Conservation (phyloP, 2,113 vertebrate genomes). For the Hyla sarda region DNA sequence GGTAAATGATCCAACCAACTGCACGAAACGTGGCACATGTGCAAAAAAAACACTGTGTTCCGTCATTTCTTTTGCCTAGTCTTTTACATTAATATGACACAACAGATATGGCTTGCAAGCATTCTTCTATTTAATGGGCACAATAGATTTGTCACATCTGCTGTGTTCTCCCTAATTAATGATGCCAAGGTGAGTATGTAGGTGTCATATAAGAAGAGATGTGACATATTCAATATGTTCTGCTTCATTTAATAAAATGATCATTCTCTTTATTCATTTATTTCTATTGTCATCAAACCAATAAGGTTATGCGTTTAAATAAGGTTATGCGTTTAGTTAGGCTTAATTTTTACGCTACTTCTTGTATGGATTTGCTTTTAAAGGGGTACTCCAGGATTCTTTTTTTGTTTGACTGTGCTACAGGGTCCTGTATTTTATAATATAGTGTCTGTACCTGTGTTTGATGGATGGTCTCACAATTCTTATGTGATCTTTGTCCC, state of each 20-base stretch:
- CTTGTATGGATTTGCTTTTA: no score
- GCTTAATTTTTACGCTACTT: no score
- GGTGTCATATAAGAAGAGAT: constrained; percentile 30
- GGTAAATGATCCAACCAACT: background rate
- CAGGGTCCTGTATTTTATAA: no score
- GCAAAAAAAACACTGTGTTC: constrained; percentile 17
- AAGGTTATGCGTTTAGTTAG: background rate
- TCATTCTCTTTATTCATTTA: constrained; percentile 22
- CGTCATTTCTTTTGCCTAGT: constrained; percentile 17
- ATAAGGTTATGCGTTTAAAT: no score
- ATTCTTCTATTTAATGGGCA: constrained; percentile 20
- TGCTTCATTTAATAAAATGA: constrained; percentile 35
- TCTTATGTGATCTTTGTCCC: no score
- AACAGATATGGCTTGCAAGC: constrained; percentile 15
- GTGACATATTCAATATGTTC: constrained; percentile 50
- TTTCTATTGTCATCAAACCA: constrained; percentile 7
- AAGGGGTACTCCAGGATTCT: no score
- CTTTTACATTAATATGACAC: constrained; percentile 16
- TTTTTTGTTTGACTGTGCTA: no score
- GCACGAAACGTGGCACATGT: constrained; percentile 16
- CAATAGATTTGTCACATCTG: constrained; percentile 45
- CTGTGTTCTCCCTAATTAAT: constrained; percentile 43
- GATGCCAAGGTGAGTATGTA: constrained; percentile 35
- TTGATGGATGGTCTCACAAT: no score
- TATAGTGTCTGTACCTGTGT: no score